Evolutionary conservation across 1,140 invertebrate species (phyloP).

Genomic region (Sipha flava): DNA sequence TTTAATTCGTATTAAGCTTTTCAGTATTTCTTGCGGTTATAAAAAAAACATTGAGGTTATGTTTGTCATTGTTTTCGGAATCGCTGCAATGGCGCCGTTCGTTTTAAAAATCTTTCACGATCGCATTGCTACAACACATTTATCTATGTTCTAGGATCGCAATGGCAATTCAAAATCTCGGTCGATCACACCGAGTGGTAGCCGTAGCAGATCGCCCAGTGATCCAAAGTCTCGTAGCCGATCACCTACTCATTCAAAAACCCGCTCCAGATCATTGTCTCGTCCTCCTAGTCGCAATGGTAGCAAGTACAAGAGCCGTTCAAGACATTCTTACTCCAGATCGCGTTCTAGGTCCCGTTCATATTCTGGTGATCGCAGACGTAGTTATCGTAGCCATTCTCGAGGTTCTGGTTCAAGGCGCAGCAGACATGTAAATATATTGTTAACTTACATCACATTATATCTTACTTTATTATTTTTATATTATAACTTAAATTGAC

Average conservation of each 20-base stretch:
- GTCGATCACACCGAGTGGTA: not conserved
- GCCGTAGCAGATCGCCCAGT: constrained; percentile 15
- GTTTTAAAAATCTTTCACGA: not conserved
- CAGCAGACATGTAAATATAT: constrained; percentile 36
- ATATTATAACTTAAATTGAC: not conserved
- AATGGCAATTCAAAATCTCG: constrained; percentile 10
- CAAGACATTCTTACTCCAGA: constrained; percentile 19
- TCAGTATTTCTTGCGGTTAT: no score
- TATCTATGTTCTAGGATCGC: not conserved
- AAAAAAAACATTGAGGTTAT: constrained; percentile 10
- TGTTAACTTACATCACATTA: not conserved
- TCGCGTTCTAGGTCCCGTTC: constrained; percentile 39
- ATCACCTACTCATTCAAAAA: constrained; percentile 26
- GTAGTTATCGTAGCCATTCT: constrained; percentile 43
- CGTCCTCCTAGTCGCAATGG: constrained; percentile 5
- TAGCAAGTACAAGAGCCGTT: constrained; percentile 24
- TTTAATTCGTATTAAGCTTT: no score
- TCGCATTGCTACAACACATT: not conserved
- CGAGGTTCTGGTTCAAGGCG: constrained; percentile 39
- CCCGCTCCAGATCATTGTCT: constrained; percentile 20
- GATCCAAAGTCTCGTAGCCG: constrained; percentile 22
- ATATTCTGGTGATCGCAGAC: constrained; percentile 40
- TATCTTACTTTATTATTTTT: not conserved
- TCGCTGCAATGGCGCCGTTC: not conserved
- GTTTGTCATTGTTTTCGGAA: not conserved